phyloP scores from a whole-genome alignment of 2,797 vertebrate species.

The Caiman crocodilus region DNA sequence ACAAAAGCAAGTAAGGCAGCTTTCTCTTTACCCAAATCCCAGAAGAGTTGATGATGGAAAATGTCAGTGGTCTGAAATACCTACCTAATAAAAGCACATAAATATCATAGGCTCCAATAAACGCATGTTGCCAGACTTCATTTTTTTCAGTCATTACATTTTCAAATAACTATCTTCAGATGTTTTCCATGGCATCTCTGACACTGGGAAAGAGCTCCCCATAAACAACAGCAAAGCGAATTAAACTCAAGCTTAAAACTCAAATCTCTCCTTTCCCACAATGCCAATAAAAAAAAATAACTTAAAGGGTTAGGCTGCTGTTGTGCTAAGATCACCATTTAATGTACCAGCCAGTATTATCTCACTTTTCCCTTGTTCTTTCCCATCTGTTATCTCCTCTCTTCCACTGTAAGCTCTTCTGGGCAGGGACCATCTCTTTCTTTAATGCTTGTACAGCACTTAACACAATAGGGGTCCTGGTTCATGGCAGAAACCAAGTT shows the following conservation, averaged over 20 bases:
- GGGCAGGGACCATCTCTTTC: too few species aligned
- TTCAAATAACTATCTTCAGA: background rate
- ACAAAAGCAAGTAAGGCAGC: background rate
- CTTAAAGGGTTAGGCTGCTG: background rate
- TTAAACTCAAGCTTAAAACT: background rate
- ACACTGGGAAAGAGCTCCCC: background rate
- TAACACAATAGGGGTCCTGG: too few species aligned
- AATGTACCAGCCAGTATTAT: background rate
- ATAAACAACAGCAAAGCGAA: background rate
- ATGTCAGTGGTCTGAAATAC: background rate
- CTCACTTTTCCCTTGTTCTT: background rate
- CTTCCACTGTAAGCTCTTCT: too few species aligned
- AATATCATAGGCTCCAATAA: background rate
- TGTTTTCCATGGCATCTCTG: background rate
- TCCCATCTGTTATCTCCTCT: background rate
- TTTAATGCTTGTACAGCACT: too few species aligned
- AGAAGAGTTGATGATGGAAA: background rate
- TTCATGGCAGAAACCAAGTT: too few species aligned
- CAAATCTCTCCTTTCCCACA: background rate
- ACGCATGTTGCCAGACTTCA: rapidly evolving
- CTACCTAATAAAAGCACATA: background rate
- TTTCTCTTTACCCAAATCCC: background rate
- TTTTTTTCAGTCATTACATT: background rate
- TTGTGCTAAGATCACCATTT: rapidly evolving
- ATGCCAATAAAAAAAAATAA: background rate